A percentile compares a stretch with the other conserved stretches of the same genome.
phyloP scores from a whole-genome alignment of 2,797 vertebrate genomes.

The Pseudochromis fuscus region DNA sequence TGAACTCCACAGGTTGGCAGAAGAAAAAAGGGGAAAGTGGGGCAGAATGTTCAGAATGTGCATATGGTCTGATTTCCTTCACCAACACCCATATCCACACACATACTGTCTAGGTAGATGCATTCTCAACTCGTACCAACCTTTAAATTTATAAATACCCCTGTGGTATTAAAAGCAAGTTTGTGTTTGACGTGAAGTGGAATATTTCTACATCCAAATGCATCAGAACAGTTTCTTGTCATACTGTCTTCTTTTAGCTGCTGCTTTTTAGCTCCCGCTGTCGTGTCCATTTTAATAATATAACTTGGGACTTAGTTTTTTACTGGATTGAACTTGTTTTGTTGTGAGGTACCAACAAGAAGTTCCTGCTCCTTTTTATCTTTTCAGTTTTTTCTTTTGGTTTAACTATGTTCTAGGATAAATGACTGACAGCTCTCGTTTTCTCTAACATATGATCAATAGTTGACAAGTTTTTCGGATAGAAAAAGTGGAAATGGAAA shows the following conservation, averaged over 20 bases:
- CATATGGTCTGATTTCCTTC: constrained; percentile 32
- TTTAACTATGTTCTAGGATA: neutral
- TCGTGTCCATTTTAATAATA: constrained; percentile 28
- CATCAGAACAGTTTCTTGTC: constrained; percentile 31
- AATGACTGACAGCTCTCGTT: neutral
- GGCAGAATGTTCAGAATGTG: constrained; percentile 58
- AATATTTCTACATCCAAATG: constrained; percentile 35
- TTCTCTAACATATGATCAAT: neutral
- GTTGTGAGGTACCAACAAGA: neutral
- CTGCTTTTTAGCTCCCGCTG: constrained; percentile 23
- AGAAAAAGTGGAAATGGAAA: neutral
- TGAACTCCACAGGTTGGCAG: constrained; percentile 39
- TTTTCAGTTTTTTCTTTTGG: neutral
- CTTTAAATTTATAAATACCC: constrained; percentile 64
- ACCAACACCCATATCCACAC: neutral
- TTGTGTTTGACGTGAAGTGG: constrained; percentile 47
- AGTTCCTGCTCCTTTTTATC: neutral
- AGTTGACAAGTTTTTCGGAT: neutral
- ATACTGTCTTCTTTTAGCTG: constrained; percentile 17
- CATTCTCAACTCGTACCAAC: constrained; percentile 50
- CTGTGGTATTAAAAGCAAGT: constrained; percentile 52
- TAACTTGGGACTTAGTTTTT: no score
- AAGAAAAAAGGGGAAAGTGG: constrained; percentile 65
- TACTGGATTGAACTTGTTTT: neutral
- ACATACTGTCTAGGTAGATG: constrained; percentile 39